Conservation (phyloP, 2,888 invertebrate species). For the Gonocerus acuteangulatus region DNA sequence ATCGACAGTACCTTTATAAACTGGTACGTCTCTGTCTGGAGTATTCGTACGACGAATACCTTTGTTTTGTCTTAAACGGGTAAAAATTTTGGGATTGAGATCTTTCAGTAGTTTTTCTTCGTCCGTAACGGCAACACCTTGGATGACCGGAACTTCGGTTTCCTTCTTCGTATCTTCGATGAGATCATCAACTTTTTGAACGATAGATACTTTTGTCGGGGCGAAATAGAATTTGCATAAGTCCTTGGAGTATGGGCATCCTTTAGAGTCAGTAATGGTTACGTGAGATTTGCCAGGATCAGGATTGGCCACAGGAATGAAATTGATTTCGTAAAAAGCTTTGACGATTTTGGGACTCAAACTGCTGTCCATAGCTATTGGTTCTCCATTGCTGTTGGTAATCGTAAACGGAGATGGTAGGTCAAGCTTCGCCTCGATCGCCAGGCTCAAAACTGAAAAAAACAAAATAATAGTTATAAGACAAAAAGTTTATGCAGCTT, state of each 20-base stretch:
- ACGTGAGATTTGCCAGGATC: slow-evolving; percentile 9
- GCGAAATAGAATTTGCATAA: slow-evolving; percentile 31
- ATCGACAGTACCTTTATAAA: slow-evolving; percentile 9
- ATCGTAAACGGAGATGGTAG: slow-evolving; percentile 11
- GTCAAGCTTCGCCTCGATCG: slow-evolving; percentile 28
- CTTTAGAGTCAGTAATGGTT: slow-evolving; percentile 20
- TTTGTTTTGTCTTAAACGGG: not conserved
- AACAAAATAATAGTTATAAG: not conserved
- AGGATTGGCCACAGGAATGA: slow-evolving; percentile 23
- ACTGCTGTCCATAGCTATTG: slow-evolving; percentile 27
- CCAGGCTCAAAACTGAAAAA: slow-evolving; percentile 24
- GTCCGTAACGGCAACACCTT: slow-evolving; percentile 10
- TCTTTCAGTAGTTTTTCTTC: slow-evolving; percentile 17
- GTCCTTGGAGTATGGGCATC: slow-evolving; percentile 25
- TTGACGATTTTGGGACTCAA: slow-evolving; percentile 33
- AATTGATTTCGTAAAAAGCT: slow-evolving; percentile 34
- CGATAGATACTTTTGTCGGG: slow-evolving; percentile 26
- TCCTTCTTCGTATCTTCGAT: slow-evolving; percentile 27
- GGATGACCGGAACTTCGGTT: slow-evolving; percentile 27
- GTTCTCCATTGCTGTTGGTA: slow-evolving; percentile 16
- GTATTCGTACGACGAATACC: not conserved
- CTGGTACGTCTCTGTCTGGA: not conserved
- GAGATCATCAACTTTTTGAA: slow-evolving; percentile 32
- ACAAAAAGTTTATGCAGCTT: too few species aligned
- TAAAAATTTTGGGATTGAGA: not conserved